phyloP scores from a whole-genome alignment of 2,113 vertebrate genomes.

The Scatophagus argus region DNA sequence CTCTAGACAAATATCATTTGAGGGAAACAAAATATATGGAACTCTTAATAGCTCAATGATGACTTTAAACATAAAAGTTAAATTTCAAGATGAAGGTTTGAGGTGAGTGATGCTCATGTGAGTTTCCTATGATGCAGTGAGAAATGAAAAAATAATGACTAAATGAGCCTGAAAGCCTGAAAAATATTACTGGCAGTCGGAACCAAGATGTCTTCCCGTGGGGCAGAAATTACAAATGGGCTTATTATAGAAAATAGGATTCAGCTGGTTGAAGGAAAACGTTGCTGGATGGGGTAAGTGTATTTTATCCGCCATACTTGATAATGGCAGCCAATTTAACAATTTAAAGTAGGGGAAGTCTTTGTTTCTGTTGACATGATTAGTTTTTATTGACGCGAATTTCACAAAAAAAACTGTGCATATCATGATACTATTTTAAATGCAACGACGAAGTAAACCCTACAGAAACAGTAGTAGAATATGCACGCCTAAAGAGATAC shows the following conservation, averaged over 20 bases:
- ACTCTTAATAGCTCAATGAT: background rate
- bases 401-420: too few species aligned
- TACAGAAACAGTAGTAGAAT: too few species aligned
- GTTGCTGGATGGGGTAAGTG: background rate
- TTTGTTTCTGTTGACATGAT: conserved; percentile 1
- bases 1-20: conserved; percentile 9
- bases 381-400: too few species aligned
- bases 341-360: background rate
- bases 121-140: conserved; percentile 1
- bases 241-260: background rate
- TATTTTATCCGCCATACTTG: background rate
- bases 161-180: background rate
- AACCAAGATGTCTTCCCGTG: background rate
- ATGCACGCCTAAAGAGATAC: too few species aligned
- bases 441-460: too few species aligned
- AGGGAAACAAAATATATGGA: conserved; percentile 1
- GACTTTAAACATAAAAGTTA: conserved; percentile 3
- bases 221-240: background rate
- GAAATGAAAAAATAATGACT: background rate
- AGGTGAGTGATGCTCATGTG: conserved; percentile 26
- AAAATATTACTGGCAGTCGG: background rate
- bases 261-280: background rate
- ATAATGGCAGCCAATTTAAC: background rate
- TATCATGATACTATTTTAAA: too few species aligned
- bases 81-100: background rate